Evolutionary conservation across 2,113 vertebrate species (phyloP), one percentile per base, ranked within the genome.

Genomic region (Podarcis cretensis): DNA sequence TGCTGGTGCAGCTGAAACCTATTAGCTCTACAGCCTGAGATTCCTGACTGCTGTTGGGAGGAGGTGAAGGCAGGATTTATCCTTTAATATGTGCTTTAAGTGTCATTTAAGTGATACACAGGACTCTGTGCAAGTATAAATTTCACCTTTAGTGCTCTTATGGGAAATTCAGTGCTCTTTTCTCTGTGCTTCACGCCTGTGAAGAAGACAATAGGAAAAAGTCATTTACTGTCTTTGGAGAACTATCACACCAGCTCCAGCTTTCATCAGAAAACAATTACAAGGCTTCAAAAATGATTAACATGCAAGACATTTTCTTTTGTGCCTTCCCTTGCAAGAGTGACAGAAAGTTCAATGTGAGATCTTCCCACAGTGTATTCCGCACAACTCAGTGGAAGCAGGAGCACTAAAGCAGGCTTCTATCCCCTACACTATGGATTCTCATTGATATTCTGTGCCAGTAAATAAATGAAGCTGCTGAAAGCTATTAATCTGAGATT

Each of bases 201-300:
- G 32, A 21, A 9, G 83, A 86, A 81, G 85, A 88, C 75, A 88
- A 83, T 1, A 76, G 78, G 10, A 73, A 89, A 86, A 83, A 91
- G 75, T 83, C 0, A 80, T 92, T 92, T 90, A 10, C 18, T 92
- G 43, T 83, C 85, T 94, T 93, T 43, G 89, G 92, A 94, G 92
- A 92, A 84, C 71, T 86, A 83, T 93, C 43, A 40, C 0, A 14
- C 65, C 78, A 86, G 90, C 75, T 69, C 83, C 87, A 76, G 65
- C 89, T 92, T 94, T 89, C 84, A 94, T 0, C 90, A 89, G 89
- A 88, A 94, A 93, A 94, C 86, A 91, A 69, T 91, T 90, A 89
- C 0, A 4, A 87, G 35, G 23, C 78, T 91, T 92, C 48, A 32
- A 20, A 89, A 95, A 88, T 90, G 0, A 87, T 94, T 92, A 91